Conservation (phyloP, 2,113 vertebrate genomes). For the Hippolais icterina region DNA sequence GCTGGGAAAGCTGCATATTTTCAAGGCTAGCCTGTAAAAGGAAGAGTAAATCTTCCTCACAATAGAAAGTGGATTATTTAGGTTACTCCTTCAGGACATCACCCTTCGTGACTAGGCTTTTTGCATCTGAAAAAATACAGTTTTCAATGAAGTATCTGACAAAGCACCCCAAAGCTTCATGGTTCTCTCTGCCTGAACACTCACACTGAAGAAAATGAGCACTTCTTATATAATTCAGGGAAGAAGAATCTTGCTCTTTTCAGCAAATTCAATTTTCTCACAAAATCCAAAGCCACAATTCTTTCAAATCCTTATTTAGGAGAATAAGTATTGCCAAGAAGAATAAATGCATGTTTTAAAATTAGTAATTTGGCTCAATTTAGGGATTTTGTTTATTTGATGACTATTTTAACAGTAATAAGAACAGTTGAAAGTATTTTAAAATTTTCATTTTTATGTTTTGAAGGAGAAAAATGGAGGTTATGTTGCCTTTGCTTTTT, state of each 20-base stretch:
- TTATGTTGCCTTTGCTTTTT: background rate
- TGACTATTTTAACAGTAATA: background rate
- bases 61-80: background rate
- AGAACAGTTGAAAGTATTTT: background rate
- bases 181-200: background rate
- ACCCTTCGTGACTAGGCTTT: background rate
- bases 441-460: background rate
- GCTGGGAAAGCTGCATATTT: background rate
- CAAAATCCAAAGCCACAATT: background rate
- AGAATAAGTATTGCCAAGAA: slow-evolving; percentile 13
- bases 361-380: slow-evolving; percentile 6
- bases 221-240: background rate
- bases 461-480: slow-evolving; percentile 3
- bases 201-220: background rate
- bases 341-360: slow-evolving; percentile 39
- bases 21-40: background rate
- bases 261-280: background rate
- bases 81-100: background rate
- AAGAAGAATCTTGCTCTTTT: background rate
- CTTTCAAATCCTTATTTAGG: background rate
- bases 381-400: background rate
- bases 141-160: background rate
- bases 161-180: background rate
- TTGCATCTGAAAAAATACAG: background rate
- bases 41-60: background rate